Evolutionary conservation across 2,888 invertebrate species (phyloP).

Genomic region (Tigriopus californicus): DNA sequence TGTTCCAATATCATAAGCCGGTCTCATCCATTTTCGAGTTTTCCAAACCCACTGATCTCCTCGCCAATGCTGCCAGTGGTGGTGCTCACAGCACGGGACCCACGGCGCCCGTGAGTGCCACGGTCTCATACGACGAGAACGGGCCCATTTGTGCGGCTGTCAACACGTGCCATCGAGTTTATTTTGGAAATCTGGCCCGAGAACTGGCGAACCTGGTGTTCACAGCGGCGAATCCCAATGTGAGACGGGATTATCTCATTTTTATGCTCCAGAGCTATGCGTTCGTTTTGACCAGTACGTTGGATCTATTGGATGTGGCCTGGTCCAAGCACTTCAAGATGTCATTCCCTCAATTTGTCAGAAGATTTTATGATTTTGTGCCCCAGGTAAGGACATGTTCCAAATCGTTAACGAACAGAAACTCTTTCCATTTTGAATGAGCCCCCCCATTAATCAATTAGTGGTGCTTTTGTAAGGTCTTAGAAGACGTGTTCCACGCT

Average conservation of each 20-base stretch:
- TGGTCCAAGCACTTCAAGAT: neutral
- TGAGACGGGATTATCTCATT: neutral
- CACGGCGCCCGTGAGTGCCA: neutral
- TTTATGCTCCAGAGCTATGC: conserved; percentile 9
- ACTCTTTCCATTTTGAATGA: too few species aligned
- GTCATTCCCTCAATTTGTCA: neutral
- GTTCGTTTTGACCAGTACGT: conserved; percentile 3
- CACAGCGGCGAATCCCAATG: neutral
- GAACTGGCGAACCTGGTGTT: conserved; percentile 1
- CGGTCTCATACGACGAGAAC: neutral
- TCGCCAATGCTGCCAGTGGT: neutral
- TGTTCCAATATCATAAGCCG: conserved; percentile 4
- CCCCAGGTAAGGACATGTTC: conserved; percentile 1
- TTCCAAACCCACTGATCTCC: too few species aligned
- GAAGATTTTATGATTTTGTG: neutral
- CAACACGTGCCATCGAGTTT: conserved; percentile 3
- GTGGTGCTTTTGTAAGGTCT: too few species aligned
- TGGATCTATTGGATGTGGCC: conserved; percentile 5
- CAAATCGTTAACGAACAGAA: too few species aligned
- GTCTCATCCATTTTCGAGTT: neutral
- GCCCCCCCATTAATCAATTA: too few species aligned
- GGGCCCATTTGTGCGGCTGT: conserved; percentile 14
- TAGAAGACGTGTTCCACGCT: too few species aligned
- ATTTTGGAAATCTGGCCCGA: neutral
- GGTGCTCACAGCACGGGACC: neutral